A percentile compares a stretch with the other conserved stretches of the same genome.
These are phyloP conservation scores for Drosophila silvestris DNA, from an alignment of 2,888 invertebrate species.

Conservation along the genomic window DNA sequence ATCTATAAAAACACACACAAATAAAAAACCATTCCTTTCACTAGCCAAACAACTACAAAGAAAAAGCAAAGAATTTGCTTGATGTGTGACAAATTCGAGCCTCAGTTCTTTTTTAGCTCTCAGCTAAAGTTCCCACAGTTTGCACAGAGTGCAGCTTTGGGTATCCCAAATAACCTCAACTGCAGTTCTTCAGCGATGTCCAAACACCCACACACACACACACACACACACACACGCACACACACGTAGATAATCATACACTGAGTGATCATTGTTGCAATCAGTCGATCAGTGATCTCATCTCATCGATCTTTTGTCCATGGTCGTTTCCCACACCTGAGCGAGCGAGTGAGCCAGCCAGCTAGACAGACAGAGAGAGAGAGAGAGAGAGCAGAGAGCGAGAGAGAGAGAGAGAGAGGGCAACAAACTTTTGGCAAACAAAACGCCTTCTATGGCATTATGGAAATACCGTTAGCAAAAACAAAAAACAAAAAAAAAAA, in stretches of 20 bases:
- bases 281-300: slow-evolving; percentile 61
- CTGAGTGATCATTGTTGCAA: slow-evolving; percentile 30
- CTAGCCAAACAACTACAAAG: background rate
- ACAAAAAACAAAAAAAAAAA: background rate
- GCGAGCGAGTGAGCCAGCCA: background rate
- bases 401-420: slow-evolving; percentile 24
- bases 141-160: slow-evolving; percentile 13
- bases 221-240: background rate
- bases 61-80: background rate
- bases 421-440: slow-evolving; percentile 60
- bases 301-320: slow-evolving; percentile 56
- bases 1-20: background rate
- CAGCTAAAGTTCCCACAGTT: slow-evolving; percentile 25
- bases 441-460: slow-evolving; percentile 64
- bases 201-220: slow-evolving; percentile 2
- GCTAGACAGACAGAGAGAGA: background rate
- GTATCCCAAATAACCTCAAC: slow-evolving; percentile 33
- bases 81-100: slow-evolving; percentile 15
- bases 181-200: slow-evolving; percentile 23
- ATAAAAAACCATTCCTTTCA: background rate
- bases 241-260: background rate
- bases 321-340: slow-evolving; percentile 55
- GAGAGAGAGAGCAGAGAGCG: background rate
- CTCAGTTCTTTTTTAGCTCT: background rate
- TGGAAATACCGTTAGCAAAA: slow-evolving; percentile 71